Base-by-base conservation (phyloP, 1,140 invertebrate species). In the Drosophila leontia region DNA sequence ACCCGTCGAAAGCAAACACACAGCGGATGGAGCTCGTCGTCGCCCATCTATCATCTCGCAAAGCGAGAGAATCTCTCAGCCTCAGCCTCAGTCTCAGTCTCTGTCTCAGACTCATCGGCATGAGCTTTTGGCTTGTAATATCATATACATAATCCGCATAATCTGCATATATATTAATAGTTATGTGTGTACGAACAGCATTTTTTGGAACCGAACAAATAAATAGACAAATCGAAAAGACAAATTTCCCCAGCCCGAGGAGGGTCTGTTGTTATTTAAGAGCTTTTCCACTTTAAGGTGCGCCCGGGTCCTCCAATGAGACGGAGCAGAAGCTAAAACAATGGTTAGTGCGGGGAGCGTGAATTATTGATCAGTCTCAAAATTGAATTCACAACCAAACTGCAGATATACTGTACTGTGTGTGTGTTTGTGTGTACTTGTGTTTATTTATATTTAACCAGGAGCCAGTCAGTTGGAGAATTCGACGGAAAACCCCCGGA, bases 351-450 rank as follows among this genome's bases (percentile, higher is more conserved):
- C 45, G 69, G 34, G 53, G 35, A 32, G 32, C 53, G 48, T 78
- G 57, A 78, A 78, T 78, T 69, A 78, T 77, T 78, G 74, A 78
- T 61, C 63, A 78, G 64, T 23, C 51, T 78, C 74, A 78, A 78
- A 78, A 77, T 78, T 77, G 75, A 78, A 78, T 78, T 78, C 64
- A 29, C 74, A 78, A 50, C 55, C 65, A 29, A 55, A 59, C 42
- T 59, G 74, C 56, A 77, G 45, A 59, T 32, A 58, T 35, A 26
- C 15, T 42, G 47, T 41, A 29, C 26, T 29, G 26, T 29, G 26
- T 29, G 17, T 39, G 34, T 67, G 17, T 39, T 26, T 67, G 44
- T 64, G 35, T 53, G 37, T 63, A 32, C 51, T 59, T 48, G 44
- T 59, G 32, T 71, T 56, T 72, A 59, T 72, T 72, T 72, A 72